These are phyloP conservation scores for Drosophila jambulina DNA, from an alignment of 1,140 invertebrate genomes.

Conservation along the genomic window DNA sequence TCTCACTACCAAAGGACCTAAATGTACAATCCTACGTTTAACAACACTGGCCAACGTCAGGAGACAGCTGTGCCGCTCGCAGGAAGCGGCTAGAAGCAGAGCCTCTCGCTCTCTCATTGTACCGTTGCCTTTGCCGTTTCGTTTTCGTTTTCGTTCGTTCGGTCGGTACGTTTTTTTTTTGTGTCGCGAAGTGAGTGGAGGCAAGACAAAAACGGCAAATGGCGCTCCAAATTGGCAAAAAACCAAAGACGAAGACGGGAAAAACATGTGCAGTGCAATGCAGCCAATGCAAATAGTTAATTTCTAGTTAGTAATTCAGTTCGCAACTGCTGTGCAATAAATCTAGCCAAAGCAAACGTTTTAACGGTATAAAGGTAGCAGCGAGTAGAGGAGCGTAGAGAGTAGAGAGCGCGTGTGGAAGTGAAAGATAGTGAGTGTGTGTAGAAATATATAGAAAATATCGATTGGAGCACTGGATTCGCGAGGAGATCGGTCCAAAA, in stretches of 20 bases:
- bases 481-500: conserved; percentile 33
- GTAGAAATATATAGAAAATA: conserved; percentile 54
- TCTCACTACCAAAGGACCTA: neutral
- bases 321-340: conserved; percentile 70
- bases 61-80: conserved; percentile 19
- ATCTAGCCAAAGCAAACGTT: conserved; percentile 34
- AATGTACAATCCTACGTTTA: neutral
- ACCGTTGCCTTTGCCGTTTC: conserved; percentile 37
- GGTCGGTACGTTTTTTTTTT: conserved; percentile 31
- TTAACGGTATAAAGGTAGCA: conserved; percentile 10
- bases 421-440: neutral
- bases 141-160: conserved; percentile 26
- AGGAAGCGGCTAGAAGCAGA: conserved; percentile 32
- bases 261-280: conserved; percentile 15
- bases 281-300: conserved; percentile 64
- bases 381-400: conserved; percentile 2
- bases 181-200: conserved; percentile 23
- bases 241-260: conserved; percentile 21
- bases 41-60: conserved; percentile 7
- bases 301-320: conserved; percentile 68
- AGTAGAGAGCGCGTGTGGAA: neutral
- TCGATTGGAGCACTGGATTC: conserved; percentile 60
- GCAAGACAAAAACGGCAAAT: conserved; percentile 37
- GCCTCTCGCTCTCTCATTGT: conserved; percentile 37
- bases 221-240: conserved; percentile 25